phyloP scores from a whole-genome alignment of 2,797 vertebrate genomes.

The Microtus californicus region DNA sequence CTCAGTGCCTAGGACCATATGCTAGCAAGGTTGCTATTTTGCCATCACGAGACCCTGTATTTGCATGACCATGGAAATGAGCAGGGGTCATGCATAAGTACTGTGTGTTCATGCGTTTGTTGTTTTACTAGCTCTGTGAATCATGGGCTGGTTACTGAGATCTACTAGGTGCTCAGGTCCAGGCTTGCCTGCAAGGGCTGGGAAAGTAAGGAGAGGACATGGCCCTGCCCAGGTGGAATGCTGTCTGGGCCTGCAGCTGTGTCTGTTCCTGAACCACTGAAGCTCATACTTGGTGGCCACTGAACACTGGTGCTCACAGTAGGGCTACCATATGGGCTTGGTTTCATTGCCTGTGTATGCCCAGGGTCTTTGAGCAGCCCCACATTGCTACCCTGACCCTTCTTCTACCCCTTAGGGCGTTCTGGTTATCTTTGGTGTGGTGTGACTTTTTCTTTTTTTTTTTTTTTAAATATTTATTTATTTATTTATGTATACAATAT shows the following conservation, averaged over 20 bases:
- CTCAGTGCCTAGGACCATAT: background rate
- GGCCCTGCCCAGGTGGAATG: background rate
- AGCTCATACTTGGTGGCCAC: conserved; percentile 42
- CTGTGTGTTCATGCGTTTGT: background rate
- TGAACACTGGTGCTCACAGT: conserved; percentile 90
- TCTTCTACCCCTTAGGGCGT: conserved; percentile 88
- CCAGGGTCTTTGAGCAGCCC: background rate
- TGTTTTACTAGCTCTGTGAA: conserved; percentile 8
- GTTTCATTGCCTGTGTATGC: background rate
- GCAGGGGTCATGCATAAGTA: background rate
- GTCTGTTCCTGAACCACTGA: conserved; percentile 34
- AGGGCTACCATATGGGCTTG: conserved; percentile 69
- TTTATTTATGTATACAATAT: too few species aligned
- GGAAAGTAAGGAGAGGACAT: background rate
- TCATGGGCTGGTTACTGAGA: conserved; percentile 39
- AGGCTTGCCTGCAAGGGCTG: conserved; percentile 19
- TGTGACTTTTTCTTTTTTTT: background rate
- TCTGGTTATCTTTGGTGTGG: conserved; percentile 87
- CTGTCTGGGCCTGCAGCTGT: background rate
- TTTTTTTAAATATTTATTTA: too few species aligned
- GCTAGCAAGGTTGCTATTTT: background rate
- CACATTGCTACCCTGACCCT: conserved; percentile 82
- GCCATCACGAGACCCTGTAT: background rate
- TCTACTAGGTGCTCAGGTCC: background rate
- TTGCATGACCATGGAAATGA: background rate